phyloP scores from a whole-genome alignment of 2,888 invertebrate genomes.

The Caenorhabditis uteleia region DNA sequence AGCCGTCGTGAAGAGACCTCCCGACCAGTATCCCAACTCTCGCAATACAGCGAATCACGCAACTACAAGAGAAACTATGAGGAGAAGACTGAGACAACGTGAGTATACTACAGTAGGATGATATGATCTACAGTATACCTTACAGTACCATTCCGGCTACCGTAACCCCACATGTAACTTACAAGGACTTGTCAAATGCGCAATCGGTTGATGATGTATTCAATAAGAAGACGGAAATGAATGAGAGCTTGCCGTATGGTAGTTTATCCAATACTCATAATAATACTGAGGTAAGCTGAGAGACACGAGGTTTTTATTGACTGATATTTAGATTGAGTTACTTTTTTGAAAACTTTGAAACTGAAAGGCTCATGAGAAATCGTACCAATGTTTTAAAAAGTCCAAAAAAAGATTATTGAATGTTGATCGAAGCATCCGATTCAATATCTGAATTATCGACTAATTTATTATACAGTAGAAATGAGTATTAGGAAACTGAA shows the following conservation, averaged over 20 bases:
- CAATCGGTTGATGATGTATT: slow-evolving; percentile 45
- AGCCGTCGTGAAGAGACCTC: slow-evolving; percentile 42
- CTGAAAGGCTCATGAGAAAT: no score
- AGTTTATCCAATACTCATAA: slow-evolving; percentile 58
- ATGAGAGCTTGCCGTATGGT: slow-evolving; percentile 55
- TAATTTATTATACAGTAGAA: no score
- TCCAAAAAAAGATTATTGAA: no score
- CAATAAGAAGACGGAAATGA: slow-evolving; percentile 55
- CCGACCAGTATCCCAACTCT: slow-evolving; percentile 50
- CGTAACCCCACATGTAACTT: slow-evolving; percentile 28
- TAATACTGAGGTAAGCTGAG: slow-evolving; percentile 49
- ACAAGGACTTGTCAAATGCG: slow-evolving; percentile 43
- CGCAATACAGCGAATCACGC: slow-evolving; percentile 44
- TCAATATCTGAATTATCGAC: no score
- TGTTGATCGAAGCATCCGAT: no score
- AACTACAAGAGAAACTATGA: slow-evolving; percentile 51
- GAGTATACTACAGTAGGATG: not conserved
- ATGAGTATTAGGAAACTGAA: no score
- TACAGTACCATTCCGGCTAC: slow-evolving; percentile 34
- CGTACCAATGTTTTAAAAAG: no score
- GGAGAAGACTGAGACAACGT: slow-evolving; percentile 53
- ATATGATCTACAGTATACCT: not conserved
- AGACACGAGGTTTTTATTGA: not conserved
- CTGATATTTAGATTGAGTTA: not conserved
- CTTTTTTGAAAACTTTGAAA: not conserved